Conservation (phyloP, 2,113 vertebrate genomes). For the Paradisaea rubra region DNA sequence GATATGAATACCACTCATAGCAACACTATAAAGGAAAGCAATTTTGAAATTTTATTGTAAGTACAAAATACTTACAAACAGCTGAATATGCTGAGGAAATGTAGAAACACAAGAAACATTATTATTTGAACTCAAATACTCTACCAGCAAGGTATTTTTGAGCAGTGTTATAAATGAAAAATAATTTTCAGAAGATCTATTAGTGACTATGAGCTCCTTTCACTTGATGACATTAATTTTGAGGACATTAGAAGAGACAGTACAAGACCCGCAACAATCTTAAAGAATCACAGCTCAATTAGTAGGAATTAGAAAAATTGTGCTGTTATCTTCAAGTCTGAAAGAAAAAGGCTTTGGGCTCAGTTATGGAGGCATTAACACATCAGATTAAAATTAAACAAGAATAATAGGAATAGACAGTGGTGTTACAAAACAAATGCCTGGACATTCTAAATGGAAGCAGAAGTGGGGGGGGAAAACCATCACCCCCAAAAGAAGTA, state of each 20-base stretch:
- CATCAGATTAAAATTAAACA: not conserved
- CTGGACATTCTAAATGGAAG: not conserved
- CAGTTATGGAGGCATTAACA: not conserved
- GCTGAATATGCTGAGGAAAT: not conserved
- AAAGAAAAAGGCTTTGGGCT: not conserved
- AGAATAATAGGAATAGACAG: not conserved
- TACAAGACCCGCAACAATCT: not conserved
- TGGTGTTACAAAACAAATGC: not conserved
- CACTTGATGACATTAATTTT: not conserved
- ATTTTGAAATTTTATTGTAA: not conserved
- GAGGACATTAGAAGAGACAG: not conserved
- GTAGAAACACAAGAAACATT: not conserved
- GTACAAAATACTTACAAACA: not conserved
- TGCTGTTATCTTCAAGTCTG: not conserved
- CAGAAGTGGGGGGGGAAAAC: accelerated
- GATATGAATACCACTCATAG: not conserved
- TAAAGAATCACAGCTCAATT: constrained; percentile 6
- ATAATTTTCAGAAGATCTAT: not conserved
- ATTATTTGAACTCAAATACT: not conserved
- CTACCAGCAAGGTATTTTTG: not conserved
- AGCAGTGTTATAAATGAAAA: not conserved
- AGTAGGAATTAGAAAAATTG: not conserved
- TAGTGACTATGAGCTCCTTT: not conserved
- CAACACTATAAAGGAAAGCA: not conserved
- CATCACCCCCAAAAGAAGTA: not conserved